These are phyloP conservation scores for Hydrocynus forskahlii DNA, from an alignment of 2,797 vertebrate genomes.

Conservation along the genomic window DNA sequence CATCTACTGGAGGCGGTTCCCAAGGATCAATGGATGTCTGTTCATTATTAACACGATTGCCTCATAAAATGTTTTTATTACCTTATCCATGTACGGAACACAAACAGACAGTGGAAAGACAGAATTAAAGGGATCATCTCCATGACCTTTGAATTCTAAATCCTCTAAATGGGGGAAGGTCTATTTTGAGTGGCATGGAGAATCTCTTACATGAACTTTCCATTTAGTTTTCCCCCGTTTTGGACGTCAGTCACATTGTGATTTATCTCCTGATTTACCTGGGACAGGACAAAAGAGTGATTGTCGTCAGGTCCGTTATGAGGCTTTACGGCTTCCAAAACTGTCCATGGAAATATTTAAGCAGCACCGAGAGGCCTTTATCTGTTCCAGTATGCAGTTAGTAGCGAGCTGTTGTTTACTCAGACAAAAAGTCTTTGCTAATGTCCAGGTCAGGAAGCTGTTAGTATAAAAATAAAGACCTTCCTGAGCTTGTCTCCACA, in stretches of 20 bases:
- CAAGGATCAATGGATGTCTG: not conserved
- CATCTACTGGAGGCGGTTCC: not conserved
- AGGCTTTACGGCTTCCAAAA: not conserved
- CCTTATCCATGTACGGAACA: constrained; percentile 10
- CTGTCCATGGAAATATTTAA: not conserved
- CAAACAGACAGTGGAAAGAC: constrained; percentile 12
- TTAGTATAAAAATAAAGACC: not conserved
- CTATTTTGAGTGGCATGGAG: not conserved
- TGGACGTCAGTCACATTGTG: not conserved
- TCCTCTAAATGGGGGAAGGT: constrained; percentile 16
- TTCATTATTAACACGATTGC: not conserved
- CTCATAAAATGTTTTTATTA: constrained; percentile 22
- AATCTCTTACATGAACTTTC: constrained; percentile 1
- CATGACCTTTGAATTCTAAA: constrained; percentile 38
- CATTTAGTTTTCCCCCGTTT: not conserved
- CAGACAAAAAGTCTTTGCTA: not conserved
- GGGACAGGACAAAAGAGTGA: not conserved
- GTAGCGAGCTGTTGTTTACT: not conserved
- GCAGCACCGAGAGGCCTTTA: not conserved
- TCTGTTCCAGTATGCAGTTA: not conserved
- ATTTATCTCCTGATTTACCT: not conserved
- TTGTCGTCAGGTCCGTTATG: not conserved
- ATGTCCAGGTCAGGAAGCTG: not conserved
- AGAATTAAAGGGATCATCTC: constrained; percentile 8
- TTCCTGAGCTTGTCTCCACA: not conserved